Percentiles rank a stretch among this genome's conserved stretches.
phyloP scores from a whole-genome alignment of 2,797 vertebrate genomes.

The Pristis pectinata region DNA sequence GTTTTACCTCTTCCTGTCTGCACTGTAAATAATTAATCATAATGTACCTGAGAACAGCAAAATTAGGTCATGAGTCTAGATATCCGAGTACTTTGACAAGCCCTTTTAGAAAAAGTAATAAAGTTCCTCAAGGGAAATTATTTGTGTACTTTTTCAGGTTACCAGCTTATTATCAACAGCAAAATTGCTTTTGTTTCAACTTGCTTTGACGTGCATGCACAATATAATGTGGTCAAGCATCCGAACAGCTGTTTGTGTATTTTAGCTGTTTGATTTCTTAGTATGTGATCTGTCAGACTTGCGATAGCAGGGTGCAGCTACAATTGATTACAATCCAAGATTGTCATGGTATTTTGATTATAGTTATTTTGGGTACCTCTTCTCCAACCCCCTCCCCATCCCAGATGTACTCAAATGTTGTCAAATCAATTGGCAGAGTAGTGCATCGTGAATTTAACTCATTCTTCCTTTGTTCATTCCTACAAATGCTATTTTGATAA shows the following conservation, averaged over 20 bases:
- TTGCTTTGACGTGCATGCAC: neutral
- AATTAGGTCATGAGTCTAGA: neutral
- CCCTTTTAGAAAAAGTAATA: neutral
- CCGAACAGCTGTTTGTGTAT: slow-evolving; percentile 19
- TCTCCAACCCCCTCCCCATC: neutral
- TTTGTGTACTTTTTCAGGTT: neutral
- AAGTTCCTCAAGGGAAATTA: neutral
- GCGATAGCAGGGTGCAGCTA: neutral
- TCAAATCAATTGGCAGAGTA: neutral
- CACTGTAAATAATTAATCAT: neutral
- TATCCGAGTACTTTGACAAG: neutral
- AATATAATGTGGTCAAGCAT: neutral
- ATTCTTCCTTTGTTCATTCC: too few species aligned
- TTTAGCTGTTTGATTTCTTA: neutral
- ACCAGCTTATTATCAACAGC: neutral
- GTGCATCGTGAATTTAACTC: too few species aligned
- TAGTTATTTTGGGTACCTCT: neutral
- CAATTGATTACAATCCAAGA: neutral
- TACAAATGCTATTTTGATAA: neutral
- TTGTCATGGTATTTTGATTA: neutral
- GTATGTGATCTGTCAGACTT: neutral
- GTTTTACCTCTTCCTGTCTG: neutral
- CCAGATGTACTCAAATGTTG: neutral
- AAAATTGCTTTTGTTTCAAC: neutral
- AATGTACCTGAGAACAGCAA: neutral